Conservation (phyloP, 2,888 invertebrate genomes). For the Cephus rjabovi region DNA sequence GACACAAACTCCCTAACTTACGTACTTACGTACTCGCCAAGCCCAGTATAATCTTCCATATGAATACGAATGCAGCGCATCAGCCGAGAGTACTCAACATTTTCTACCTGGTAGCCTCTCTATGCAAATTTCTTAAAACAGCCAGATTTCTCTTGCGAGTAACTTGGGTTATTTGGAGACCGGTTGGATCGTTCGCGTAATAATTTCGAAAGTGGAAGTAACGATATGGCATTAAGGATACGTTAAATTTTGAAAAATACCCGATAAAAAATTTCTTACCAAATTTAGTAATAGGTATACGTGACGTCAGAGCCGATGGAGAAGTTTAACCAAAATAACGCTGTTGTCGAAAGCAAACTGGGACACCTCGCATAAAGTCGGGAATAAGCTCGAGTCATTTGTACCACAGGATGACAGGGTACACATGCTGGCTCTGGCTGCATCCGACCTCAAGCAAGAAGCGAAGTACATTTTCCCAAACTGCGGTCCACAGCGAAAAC, state of each 20-base stretch:
- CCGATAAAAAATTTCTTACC: background rate
- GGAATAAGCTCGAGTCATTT: slow-evolving; percentile 5
- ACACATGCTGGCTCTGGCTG: slow-evolving; percentile 12
- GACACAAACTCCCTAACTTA: slow-evolving; percentile 45
- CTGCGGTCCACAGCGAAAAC: slow-evolving; percentile 30
- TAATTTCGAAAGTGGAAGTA: background rate
- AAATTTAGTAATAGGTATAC: background rate
- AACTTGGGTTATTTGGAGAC: too few relatives aligned
- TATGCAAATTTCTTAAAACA: background rate
- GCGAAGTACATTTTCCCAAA: slow-evolving; percentile 33
- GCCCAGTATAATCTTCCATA: slow-evolving; percentile 33
- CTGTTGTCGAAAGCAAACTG: background rate
- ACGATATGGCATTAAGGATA: background rate
- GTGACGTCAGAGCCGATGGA: background rate
- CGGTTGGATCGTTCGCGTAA: background rate
- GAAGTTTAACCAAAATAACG: background rate
- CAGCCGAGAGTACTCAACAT: background rate
- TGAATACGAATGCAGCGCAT: slow-evolving; percentile 42
- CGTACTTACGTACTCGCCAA: slow-evolving; percentile 41
- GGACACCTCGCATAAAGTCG: slow-evolving; percentile 2
- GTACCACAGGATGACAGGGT: slow-evolving; percentile 15
- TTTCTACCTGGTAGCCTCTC: background rate
- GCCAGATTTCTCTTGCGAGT: background rate
- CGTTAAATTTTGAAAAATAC: background rate
- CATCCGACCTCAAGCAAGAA: slow-evolving; percentile 31